Evolutionary conservation across 2,888 invertebrate genomes (phyloP), one percentile per base, ranked within the genome.

Genomic region (Luperina testacea): DNA sequence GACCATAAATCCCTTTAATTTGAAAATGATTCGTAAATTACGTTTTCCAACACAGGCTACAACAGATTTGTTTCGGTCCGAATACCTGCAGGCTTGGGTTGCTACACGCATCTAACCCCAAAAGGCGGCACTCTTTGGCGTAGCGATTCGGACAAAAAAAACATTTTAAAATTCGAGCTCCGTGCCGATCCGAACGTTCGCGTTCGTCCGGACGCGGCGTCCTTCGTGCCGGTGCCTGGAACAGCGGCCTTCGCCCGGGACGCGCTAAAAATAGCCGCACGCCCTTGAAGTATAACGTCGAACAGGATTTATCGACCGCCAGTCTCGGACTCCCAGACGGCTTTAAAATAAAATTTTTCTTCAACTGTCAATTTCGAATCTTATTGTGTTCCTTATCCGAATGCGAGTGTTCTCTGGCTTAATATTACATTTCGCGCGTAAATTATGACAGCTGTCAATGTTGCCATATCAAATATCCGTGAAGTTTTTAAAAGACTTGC

Each of bases 261-360:
- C 91, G 91, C 78, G 93, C 96, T 96, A 96, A 94, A 95, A 95
- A 96, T 96, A 96, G 93, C 93, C 82, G 81, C 85, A 90, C 94
- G 95, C 95, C 95, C 96, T 96, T 96, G 95, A 94, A 93, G 92
- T 90, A 92, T 89, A 92, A 92, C 94, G 91, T 93, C 94, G 94
- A 95, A 95, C 95, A 94, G 95, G 96, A 96, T 96, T 95, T 95
- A 95, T 95, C 90, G 93, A 86, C 90, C 91, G 90, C 91, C 90
- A 82, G 82, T 84, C 87, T 85, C 90, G 75, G 75, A 86, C 85
- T 87, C 85, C 84, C 84, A 89, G 85, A 88, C 84, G 77, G 78
- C 42, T 84, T 90, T 84, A 81, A 88, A 87, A 85, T 84, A 86
- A 77, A 73, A 77, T 71, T 84, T 87, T 86, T 78, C 82, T 84